Evolutionary conservation across 1,140 invertebrate species (phyloP), one percentile per base, ranked within the genome.

Genomic region (Maconellicoccus hirsutus): DNA sequence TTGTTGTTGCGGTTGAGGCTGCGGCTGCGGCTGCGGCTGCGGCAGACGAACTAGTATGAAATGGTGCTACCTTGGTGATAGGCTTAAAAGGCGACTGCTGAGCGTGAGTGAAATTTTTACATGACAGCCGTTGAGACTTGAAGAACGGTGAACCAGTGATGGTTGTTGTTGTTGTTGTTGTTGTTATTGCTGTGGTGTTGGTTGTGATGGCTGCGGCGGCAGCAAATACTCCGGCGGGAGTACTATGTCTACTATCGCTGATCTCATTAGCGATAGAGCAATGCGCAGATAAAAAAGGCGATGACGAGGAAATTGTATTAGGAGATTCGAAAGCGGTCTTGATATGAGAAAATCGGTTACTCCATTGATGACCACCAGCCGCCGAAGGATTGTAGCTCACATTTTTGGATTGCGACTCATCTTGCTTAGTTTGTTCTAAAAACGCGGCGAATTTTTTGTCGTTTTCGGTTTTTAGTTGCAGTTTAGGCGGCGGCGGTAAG

Each of bases 391-490:
- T 61, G 74, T 77, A 77, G 0, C 71, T 69, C 27, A 71, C 74
- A 16, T 70, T 71, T 72, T 75, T 74, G 16, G 38, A 6, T 10
- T 21, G 38, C 52, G 71, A 74, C 21, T 70, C 59, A 6, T 77
- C 75, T 0, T 78, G 77, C 69, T 74, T 75, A 10, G 74, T 72
- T 75, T 89, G 89, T 71, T 86, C 87, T 74, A 93, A 87, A 72
- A 93, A 87, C 0, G 90, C 89, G 33, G 92, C 78, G 75, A 93
- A 93, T 78, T 93, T 93, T 29, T 85, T 82, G 79, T 93, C 91
- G 72, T 89, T 92, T 71, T 91, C 90, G 0, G 91, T 93, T 78
- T 89, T 91, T 0, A 90, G 88, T 74, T 87, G 82, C 74, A 93
- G 91, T 0, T 82, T 81, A 0, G 87, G 88, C 38, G 70, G 42